A percentile compares a stretch with the other conserved stretches of the same genome.
Conservation (phyloP, 2,797 vertebrate species). For the Anas capensis region DNA sequence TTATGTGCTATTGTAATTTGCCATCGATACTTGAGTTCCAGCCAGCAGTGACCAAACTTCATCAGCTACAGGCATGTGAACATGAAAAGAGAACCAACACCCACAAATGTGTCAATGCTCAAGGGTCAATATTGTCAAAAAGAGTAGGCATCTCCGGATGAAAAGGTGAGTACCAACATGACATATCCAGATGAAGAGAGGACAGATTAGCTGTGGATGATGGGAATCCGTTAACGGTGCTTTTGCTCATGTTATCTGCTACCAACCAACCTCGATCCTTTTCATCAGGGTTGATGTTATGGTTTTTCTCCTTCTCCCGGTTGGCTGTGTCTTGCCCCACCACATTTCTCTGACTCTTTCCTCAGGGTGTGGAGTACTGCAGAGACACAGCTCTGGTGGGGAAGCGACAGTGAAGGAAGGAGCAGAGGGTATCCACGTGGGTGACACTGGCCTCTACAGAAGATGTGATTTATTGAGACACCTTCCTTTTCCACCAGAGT, state of each 20-base stretch:
- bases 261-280: conserved; percentile 2
- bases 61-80: not conserved
- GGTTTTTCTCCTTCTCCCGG: not conserved
- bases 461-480: not conserved
- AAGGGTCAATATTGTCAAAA: not conserved
- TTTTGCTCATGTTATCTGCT: not conserved
- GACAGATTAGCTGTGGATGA: not conserved
- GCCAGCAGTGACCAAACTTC: not conserved
- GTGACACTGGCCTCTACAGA: not conserved
- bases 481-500: not conserved
- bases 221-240: not conserved
- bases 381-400: not conserved
- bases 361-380: not conserved
- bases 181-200: not conserved
- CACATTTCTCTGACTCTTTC: not conserved
- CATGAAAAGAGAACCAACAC: not conserved
- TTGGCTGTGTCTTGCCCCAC: not conserved
- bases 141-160: not conserved
- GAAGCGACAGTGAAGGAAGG: not conserved
- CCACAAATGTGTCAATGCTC: not conserved
- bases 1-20: not conserved
- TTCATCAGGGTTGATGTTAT: not conserved
- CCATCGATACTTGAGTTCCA: not conserved
- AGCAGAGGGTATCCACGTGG: fast-evolving
- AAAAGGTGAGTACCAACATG: not conserved